Conservation (phyloP, 2,888 invertebrate species). For the Pteria penguin region DNA sequence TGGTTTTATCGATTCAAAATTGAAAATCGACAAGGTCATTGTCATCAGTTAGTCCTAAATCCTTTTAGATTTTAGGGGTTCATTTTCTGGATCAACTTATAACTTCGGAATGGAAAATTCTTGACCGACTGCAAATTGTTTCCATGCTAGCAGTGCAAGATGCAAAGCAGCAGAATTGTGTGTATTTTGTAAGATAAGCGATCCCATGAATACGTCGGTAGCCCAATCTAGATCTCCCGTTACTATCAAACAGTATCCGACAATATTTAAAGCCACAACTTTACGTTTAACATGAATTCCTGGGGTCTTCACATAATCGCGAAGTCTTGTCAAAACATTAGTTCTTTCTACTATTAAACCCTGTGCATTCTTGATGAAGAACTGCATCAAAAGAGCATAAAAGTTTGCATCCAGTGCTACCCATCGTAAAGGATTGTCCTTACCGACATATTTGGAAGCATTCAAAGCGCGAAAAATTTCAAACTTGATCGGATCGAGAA, state of each 20-base stretch:
- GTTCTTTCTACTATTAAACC: neutral
- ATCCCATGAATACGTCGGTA: constrained; percentile 1
- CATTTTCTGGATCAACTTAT: too few species aligned
- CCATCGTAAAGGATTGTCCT: neutral
- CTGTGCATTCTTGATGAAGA: neutral
- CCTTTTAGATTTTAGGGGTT: too few species aligned
- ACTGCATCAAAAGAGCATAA: neutral
- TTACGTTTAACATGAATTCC: neutral
- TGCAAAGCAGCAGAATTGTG: constrained; percentile 11
- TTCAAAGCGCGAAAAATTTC: neutral
- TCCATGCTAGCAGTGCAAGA: constrained; percentile 2
- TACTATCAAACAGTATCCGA: neutral
- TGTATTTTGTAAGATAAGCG: neutral
- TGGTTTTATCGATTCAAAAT: too few species aligned
- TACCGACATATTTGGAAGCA: neutral
- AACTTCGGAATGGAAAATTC: too few species aligned
- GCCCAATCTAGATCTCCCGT: neutral
- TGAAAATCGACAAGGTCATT: too few species aligned
- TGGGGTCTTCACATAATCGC: neutral
- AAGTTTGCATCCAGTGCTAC: neutral
- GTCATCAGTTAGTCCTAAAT: too few species aligned
- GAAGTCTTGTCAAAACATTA: neutral
- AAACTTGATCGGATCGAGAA: constrained; percentile 2
- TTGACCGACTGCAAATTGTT: too few species aligned
- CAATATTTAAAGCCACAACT: neutral